Conservation (phyloP, 1,140 invertebrate species). For the Lepidurus couesii region DNA sequence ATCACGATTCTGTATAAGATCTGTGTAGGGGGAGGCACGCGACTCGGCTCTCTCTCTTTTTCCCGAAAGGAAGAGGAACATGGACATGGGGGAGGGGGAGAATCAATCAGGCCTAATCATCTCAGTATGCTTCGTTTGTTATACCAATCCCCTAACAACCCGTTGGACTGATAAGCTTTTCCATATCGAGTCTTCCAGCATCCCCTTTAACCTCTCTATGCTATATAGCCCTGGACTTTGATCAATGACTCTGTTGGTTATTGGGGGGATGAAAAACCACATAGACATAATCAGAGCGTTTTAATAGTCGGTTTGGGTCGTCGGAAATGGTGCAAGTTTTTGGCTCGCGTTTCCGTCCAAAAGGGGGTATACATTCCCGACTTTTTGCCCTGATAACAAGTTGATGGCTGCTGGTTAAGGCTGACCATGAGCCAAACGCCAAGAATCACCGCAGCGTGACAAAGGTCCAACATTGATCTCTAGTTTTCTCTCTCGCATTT, state of each 20-base stretch:
- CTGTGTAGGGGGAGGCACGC: background rate
- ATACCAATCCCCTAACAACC: slow-evolving; percentile 19
- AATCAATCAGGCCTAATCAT: slow-evolving; percentile 15
- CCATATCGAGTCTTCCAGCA: slow-evolving; percentile 14
- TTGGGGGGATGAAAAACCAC: slow-evolving; percentile 7
- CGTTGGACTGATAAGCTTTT: slow-evolving; percentile 5
- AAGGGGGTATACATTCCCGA: background rate
- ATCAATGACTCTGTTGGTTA: slow-evolving; percentile 2
- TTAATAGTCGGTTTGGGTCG: slow-evolving; percentile 15
- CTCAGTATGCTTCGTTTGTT: slow-evolving; percentile 11
- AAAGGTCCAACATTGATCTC: background rate
- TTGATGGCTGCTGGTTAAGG: background rate
- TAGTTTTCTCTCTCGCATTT: background rate
- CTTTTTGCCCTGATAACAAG: slow-evolving; percentile 10
- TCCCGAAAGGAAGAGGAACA: background rate
- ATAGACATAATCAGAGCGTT: background rate
- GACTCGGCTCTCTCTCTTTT: background rate
- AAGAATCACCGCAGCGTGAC: slow-evolving; percentile 20
- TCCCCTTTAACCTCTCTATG: slow-evolving; percentile 5
- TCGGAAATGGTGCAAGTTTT: slow-evolving; percentile 1
- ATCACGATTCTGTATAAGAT: slow-evolving; percentile 11
- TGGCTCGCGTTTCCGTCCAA: slow-evolving; percentile 7
- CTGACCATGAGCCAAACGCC: slow-evolving; percentile 17
- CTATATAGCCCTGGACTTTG: background rate
- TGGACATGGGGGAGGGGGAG: background rate